Evolutionary conservation across 2,113 vertebrate species (phyloP).

Genomic region (Podilymbus podiceps): DNA sequence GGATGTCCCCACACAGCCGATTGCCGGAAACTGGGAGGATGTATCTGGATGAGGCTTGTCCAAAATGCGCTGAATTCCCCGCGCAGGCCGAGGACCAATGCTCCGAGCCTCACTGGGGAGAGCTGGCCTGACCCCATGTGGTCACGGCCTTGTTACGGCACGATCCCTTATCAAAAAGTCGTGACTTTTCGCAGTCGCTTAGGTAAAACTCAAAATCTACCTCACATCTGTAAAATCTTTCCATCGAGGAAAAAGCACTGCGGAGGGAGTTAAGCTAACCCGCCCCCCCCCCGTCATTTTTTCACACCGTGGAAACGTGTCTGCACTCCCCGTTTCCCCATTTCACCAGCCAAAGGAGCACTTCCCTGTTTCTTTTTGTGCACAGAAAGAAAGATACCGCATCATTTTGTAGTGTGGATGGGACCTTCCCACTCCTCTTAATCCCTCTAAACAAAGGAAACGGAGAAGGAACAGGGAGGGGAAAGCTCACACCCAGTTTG

Average conservation of each 20-base stretch:
- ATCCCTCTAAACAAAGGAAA: background rate
- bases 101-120: background rate
- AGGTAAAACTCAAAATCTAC: background rate
- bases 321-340: fast-evolving
- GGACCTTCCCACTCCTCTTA: background rate
- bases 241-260: fast-evolving
- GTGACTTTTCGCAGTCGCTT: fast-evolving
- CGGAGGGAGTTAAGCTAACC: background rate
- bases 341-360: background rate
- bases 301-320: fast-evolving
- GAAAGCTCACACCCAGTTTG: background rate
- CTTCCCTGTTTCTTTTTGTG: fast-evolving
- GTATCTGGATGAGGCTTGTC: background rate
- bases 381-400: fast-evolving
- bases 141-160: fast-evolving
- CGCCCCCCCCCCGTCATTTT: fast-evolving
- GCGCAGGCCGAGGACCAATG: background rate
- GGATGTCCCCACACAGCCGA: background rate
- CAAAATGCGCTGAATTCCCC: fast-evolving
- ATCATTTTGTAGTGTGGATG: background rate
- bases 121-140: constrained; percentile 46
- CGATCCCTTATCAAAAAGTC: fast-evolving
- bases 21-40: background rate
- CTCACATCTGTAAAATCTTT: background rate
- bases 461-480: fast-evolving